Conservation (phyloP, 2,888 invertebrate species). For the Cheilosia vulpina region DNA sequence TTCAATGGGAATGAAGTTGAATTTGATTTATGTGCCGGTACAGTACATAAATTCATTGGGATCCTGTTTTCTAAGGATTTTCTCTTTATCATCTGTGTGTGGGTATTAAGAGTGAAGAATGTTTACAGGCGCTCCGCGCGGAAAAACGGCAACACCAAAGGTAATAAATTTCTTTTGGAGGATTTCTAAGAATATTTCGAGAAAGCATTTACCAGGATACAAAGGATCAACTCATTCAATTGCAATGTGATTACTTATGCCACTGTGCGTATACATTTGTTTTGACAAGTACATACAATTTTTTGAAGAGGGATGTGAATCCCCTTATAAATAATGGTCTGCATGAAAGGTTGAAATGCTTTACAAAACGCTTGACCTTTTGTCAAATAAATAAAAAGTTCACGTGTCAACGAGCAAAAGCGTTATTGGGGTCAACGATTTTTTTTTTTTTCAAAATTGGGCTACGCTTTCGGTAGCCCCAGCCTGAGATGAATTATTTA, state of each 20-base stretch:
- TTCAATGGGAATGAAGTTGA: slow-evolving; percentile 31
- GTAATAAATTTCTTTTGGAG: slow-evolving; percentile 26
- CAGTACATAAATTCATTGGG: slow-evolving; percentile 35
- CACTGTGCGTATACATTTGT: not conserved
- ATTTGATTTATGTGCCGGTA: slow-evolving; percentile 33
- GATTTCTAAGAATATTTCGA: slow-evolving; percentile 12
- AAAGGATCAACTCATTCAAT: slow-evolving; percentile 37
- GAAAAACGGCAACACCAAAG: not conserved
- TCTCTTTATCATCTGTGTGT: not conserved
- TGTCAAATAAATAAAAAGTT: too few relatives aligned
- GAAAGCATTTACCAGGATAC: slow-evolving; percentile 22
- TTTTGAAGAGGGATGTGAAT: too few relatives aligned
- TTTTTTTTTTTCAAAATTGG: not conserved
- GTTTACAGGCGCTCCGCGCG: not conserved
- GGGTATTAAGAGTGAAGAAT: not conserved
- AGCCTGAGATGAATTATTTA: not conserved
- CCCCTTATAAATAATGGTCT: too few relatives aligned
- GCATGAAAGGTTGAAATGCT: too few relatives aligned
- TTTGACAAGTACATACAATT: not conserved
- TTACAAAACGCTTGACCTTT: too few relatives aligned
- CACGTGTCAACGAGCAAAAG: too few relatives aligned
- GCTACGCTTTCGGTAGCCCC: not conserved
- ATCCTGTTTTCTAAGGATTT: slow-evolving; percentile 11
- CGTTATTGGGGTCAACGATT: too few relatives aligned
- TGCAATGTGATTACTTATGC: slow-evolving; percentile 40